Percentiles rank a stretch among this genome's conserved stretches.
These are phyloP conservation scores for Aphelenchoides bicaudatus DNA, from an alignment of 2,888 invertebrate species.

Conservation along the genomic window DNA sequence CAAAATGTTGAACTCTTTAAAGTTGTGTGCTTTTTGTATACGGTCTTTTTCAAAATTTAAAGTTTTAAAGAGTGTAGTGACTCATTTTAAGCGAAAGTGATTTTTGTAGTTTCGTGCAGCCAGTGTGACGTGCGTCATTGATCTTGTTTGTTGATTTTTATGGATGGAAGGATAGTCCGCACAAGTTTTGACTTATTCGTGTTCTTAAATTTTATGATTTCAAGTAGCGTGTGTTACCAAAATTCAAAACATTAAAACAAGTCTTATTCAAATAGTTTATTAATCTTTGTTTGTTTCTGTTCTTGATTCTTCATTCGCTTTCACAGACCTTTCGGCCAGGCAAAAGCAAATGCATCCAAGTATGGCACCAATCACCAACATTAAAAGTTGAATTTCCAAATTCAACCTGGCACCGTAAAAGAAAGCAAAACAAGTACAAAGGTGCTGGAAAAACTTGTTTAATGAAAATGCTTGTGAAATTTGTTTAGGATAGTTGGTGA, in stretches of 20 bases:
- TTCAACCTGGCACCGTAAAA: slow-evolving; percentile 62
- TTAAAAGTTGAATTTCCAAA: slow-evolving; percentile 63
- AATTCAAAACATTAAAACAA: not conserved
- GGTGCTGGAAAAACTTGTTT: slow-evolving; percentile 82
- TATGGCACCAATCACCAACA: slow-evolving; percentile 48
- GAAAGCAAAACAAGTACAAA: slow-evolving; percentile 63
- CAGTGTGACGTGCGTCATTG: too few species aligned
- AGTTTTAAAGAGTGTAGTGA: too few species aligned
- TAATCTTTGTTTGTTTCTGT: not conserved
- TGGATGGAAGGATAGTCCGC: too few species aligned
- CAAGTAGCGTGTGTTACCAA: too few species aligned
- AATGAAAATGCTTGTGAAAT: slow-evolving; percentile 87
- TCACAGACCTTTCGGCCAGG: slow-evolving; percentile 22
- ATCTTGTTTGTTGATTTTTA: too few species aligned
- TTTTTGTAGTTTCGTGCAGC: too few species aligned
- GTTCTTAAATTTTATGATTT: too few species aligned
- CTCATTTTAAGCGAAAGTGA: too few species aligned
- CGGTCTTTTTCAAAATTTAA: too few species aligned
- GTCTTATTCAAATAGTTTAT: not conserved
- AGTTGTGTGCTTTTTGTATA: too few species aligned
- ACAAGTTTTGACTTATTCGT: too few species aligned
- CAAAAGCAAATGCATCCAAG: slow-evolving; percentile 65
- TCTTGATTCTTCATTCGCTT: not conserved
- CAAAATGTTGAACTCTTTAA: too few species aligned
- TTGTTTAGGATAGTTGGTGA: slow-evolving; percentile 79